phyloP scores from a whole-genome alignment of 2,113 vertebrate species.

The Sinocyclocheilus maitianheensis region DNA sequence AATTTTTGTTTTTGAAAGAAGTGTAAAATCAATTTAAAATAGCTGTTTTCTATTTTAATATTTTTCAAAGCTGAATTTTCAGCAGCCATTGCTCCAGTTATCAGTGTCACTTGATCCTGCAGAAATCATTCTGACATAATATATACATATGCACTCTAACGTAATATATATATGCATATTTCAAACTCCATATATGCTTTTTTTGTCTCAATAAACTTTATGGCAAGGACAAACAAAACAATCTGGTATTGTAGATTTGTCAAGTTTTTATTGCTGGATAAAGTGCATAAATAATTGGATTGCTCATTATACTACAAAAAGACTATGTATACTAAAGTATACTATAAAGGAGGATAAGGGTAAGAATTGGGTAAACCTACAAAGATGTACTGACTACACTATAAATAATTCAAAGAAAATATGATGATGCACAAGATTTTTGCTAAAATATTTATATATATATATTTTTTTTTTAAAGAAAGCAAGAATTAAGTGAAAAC shows the following conservation, averaged over 20 bases:
- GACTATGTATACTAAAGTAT: neutral
- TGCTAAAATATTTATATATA: neutral
- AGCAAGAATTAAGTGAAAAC: neutral
- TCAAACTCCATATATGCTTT: too few species aligned
- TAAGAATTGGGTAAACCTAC: neutral
- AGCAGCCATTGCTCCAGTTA: too few species aligned
- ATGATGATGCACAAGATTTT: neutral
- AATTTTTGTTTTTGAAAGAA: too few species aligned
- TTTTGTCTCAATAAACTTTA: neutral
- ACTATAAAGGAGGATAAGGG: neutral
- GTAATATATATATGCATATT: too few species aligned
- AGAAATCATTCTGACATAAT: too few species aligned
- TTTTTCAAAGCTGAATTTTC: too few species aligned
- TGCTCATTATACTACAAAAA: neutral
- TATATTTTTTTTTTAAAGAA: neutral
- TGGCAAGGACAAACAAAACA: neutral
- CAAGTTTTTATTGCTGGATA: neutral
- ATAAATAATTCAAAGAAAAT: neutral
- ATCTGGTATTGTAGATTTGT: neutral
- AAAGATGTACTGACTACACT: neutral
- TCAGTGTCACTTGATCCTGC: too few species aligned
- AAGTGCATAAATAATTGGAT: neutral
- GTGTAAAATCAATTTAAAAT: too few species aligned
- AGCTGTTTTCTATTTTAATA: too few species aligned
- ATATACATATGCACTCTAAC: too few species aligned